phyloP scores from a whole-genome alignment of 2,888 invertebrate genomes.

The Rhingia rostrata region DNA sequence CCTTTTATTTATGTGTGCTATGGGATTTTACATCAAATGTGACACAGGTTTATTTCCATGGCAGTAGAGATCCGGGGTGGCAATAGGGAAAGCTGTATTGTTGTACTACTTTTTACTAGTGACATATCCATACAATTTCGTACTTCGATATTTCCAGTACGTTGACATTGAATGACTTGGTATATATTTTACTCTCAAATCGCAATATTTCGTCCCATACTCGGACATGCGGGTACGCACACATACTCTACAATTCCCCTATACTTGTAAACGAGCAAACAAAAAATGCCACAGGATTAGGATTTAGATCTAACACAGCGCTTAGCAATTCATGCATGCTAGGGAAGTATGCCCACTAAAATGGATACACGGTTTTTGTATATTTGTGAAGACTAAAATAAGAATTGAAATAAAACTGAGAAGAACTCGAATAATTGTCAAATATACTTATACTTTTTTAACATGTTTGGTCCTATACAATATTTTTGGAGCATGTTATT shows the following conservation, averaged over 20 bases:
- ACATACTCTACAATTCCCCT: neutral
- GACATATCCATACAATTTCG: conserved; percentile 20
- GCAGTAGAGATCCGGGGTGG: neutral
- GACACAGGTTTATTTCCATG: conserved; percentile 66
- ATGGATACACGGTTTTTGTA: conserved; percentile 10
- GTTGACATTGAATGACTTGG: conserved; percentile 65
- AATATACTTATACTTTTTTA: conserved; percentile 23
- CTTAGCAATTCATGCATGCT: conserved; percentile 45
- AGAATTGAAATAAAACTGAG: conserved; percentile 19
- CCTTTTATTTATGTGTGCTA: conserved; percentile 58
- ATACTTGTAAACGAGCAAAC: conserved; percentile 21
- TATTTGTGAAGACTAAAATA: conserved; percentile 7
- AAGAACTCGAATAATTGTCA: conserved; percentile 54
- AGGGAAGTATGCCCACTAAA: conserved; percentile 14
- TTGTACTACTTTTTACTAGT: conserved; percentile 3
- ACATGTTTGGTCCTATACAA: conserved; percentile 17
- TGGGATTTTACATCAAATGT: conserved; percentile 65
- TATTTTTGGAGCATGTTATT: conserved; percentile 39
- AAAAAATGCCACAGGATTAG: conserved; percentile 48
- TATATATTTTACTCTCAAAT: conserved; percentile 39
- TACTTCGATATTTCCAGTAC: conserved; percentile 11
- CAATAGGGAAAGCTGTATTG: neutral
- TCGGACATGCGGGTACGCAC: conserved; percentile 42
- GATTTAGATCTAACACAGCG: conserved; percentile 35
- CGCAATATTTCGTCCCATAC: conserved; percentile 46